These are phyloP conservation scores for Dendronephthya gigantea DNA, from an alignment of 64 coral and sea anemone genomes.

Conservation along the genomic window DNA sequence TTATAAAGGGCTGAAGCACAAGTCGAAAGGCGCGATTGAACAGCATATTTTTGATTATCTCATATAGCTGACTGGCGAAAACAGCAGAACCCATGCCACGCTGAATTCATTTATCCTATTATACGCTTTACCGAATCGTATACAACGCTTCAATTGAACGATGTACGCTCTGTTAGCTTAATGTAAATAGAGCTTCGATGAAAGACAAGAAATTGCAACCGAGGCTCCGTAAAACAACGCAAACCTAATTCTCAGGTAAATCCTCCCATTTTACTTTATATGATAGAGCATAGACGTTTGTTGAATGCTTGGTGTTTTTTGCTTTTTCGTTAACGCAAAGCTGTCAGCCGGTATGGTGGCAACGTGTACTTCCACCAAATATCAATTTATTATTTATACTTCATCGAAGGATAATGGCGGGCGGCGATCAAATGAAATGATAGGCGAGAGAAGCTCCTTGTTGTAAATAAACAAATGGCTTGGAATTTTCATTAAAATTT, in stretches of 20 bases:
- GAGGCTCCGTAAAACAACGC: neutral
- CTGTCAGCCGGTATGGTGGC: neutral
- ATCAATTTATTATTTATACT: slow-evolving; percentile 19
- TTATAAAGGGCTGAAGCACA: too few relatives aligned
- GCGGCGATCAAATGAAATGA: neutral
- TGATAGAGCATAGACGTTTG: neutral
- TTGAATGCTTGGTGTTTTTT: neutral
- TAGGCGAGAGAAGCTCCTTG: neutral
- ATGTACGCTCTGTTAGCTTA: slow-evolving; percentile 1
- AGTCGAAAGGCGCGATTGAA: too few relatives aligned
- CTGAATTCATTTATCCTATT: too few relatives aligned
- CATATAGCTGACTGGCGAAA: too few relatives aligned
- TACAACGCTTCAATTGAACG: neutral
- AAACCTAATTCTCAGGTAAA: neutral
- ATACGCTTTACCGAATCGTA: neutral
- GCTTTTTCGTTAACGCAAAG: neutral
- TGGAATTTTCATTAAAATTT: neutral
- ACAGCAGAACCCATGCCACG: too few relatives aligned
- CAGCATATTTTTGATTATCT: too few relatives aligned
- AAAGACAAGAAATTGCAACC: neutral
- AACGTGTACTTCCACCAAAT: neutral
- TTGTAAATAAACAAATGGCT: neutral
- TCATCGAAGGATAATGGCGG: neutral
- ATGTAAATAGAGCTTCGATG: neutral
- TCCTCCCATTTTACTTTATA: neutral